Conservation (phyloP, 2,888 invertebrate genomes). For the Torymus aiolomorphi region DNA sequence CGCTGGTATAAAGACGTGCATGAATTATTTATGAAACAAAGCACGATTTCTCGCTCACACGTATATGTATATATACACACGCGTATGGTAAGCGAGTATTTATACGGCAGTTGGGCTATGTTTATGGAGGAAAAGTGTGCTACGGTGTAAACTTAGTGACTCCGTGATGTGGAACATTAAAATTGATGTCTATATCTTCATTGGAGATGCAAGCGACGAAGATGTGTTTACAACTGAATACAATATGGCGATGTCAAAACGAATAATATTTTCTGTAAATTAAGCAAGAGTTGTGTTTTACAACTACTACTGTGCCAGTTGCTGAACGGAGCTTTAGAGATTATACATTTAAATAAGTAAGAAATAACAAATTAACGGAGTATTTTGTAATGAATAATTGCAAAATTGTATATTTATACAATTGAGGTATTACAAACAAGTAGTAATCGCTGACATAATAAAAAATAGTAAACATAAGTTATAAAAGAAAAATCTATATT, state of each 20-base stretch:
- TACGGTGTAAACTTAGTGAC: conserved; percentile 26
- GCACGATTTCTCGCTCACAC: conserved; percentile 31
- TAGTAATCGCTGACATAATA: no score
- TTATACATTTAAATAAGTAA: no score
- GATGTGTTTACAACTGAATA: conserved; percentile 11
- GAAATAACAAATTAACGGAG: no score
- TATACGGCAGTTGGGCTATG: conserved; percentile 28
- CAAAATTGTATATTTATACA: no score
- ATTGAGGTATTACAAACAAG: no score
- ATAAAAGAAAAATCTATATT: no score
- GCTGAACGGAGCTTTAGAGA: neutral
- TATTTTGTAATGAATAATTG: no score
- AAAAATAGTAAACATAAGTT: no score
- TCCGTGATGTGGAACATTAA: conserved; percentile 37
- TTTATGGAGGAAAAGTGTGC: conserved; percentile 27
- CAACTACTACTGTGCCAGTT: neutral
- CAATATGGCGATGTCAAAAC: conserved; percentile 17
- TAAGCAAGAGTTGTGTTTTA: neutral
- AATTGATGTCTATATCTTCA: conserved; percentile 41
- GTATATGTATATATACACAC: neutral
- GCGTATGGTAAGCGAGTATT: conserved; percentile 37
- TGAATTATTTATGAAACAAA: conserved; percentile 51
- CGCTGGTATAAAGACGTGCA: neutral
- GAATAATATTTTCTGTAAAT: neutral
- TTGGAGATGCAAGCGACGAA: neutral